phyloP scores from a whole-genome alignment of 2,797 vertebrate species.

The Pterois miles region DNA sequence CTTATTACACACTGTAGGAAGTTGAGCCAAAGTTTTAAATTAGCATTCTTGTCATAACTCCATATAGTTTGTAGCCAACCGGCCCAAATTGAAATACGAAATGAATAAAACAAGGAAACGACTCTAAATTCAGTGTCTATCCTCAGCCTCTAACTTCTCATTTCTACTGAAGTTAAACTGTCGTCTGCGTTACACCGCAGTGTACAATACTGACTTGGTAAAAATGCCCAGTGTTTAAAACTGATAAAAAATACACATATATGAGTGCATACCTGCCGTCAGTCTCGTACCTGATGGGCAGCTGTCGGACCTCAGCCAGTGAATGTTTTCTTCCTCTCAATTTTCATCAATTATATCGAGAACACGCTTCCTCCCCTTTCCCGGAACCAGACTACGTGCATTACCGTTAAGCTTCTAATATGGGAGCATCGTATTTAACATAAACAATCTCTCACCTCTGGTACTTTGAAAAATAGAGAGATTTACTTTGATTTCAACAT shows the following conservation, averaged over 20 bases:
- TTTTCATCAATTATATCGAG: constrained; percentile 5
- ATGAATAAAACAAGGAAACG: not conserved
- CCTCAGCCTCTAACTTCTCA: constrained; percentile 6
- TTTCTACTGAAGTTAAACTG: constrained; percentile 22
- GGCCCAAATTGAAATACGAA: rapidly evolving
- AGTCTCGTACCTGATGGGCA: constrained; percentile 15
- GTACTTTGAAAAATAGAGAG: rapidly evolving
- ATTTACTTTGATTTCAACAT: not conserved
- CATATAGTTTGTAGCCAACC: not conserved
- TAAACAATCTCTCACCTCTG: rapidly evolving
- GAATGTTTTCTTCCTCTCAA: constrained; percentile 1
- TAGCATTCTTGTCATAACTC: not conserved
- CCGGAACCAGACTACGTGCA: constrained; percentile 61
- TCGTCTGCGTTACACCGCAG: no score
- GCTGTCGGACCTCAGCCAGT: constrained; percentile 9
- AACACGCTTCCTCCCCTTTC: constrained; percentile 57
- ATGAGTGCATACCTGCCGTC: constrained; percentile 55
- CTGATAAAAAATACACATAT: not conserved
- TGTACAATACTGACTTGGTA: not conserved
- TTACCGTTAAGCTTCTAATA: constrained; percentile 43
- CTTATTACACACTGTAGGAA: constrained; percentile 20
- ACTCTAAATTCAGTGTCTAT: not conserved
- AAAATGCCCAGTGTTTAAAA: not conserved
- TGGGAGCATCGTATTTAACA: rapidly evolving
- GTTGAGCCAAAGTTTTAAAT: not conserved